Percentiles rank a stretch among this genome's conserved stretches.
These are phyloP conservation scores for Grallaria varia DNA, from an alignment of 2,113 vertebrate species.

Conservation along the genomic window DNA sequence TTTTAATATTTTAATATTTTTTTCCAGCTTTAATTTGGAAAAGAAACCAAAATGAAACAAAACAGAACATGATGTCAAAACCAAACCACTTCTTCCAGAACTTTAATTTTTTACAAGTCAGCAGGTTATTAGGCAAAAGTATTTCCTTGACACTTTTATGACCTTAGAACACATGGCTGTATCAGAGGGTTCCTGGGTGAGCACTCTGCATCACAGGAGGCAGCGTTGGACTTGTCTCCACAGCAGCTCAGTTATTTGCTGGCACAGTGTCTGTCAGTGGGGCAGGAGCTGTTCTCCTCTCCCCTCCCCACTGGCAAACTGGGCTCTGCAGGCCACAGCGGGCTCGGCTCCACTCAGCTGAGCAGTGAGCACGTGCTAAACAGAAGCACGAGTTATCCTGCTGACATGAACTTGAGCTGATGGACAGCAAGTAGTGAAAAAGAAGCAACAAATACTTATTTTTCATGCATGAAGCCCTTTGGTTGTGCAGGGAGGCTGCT, in stretches of 20 bases:
- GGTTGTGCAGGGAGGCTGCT: neutral
- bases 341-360: conserved; percentile 17
- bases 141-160: neutral
- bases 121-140: neutral
- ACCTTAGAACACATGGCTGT: neutral
- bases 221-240: rapidly evolving
- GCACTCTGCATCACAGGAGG: rapidly evolving
- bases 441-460: conserved; percentile 28
- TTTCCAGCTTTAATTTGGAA: neutral
- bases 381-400: conserved; percentile 30
- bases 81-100: neutral
- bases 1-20: rapidly evolving
- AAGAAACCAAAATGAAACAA: neutral
- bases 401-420: conserved; percentile 20
- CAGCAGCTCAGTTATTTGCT: neutral
- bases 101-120: neutral
- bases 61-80: neutral
- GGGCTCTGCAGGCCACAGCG: neutral
- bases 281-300: rapidly evolving
- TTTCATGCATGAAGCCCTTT: conserved; percentile 9
- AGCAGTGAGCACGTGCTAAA: neutral
- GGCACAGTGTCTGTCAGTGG: rapidly evolving
- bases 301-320: rapidly evolving
- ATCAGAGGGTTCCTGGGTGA: neutral
- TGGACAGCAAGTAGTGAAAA: neutral